Base-by-base conservation (phyloP, 2,113 vertebrate genomes). In the Neolamprologus kungweensis region DNA sequence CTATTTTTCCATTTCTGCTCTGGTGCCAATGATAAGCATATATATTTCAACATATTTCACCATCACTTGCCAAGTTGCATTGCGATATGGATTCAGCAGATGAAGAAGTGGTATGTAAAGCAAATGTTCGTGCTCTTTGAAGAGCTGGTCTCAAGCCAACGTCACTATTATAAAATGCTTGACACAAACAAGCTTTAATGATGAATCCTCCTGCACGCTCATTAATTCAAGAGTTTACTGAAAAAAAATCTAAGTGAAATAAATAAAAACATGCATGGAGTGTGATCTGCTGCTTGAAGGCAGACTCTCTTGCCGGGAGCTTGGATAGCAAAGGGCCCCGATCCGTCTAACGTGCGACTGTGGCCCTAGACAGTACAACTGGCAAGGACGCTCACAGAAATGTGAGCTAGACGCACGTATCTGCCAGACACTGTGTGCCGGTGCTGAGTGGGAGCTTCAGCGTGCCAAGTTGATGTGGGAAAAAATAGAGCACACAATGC, bases 401-500 rank as follows among this genome's bases (percentile, higher is more conserved):
- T 81, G 54, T 91, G 85, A 88, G 83, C 40, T 45, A 60, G 87
- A 91, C 55, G 28, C 89, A 68, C 55, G 68, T 58, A 68, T 84
- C 81, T 91, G 91, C 91, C 90, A 92, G 88, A 93, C 88, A 57
- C 90, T 35, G 84, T 73, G 85, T 83, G 87, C 35, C 51, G 37
- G 75, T 81, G 86, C 82, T 85, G 91, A 91, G 84, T 82, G 81
- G 87, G 60, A 80, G 91, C 86, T 86, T 47, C n/a, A 17, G 60
- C 45, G 33, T 89, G 90, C 91, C 90, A 90, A 92, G 81, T 78
- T 82, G 65, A 78, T 90, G 84, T 83, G 80, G 71, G 40, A 84
- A 47, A 90, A 94, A 92, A 92, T 93, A 93, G 92, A 87, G 73
- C 92, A 82, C 87, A 92, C 89, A 91, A 87, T 85, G 85, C 82